A percentile compares a stretch with the other conserved stretches of the same genome.
phyloP scores from a whole-genome alignment of 2,888 invertebrate genomes.

The Dusona sp. region DNA sequence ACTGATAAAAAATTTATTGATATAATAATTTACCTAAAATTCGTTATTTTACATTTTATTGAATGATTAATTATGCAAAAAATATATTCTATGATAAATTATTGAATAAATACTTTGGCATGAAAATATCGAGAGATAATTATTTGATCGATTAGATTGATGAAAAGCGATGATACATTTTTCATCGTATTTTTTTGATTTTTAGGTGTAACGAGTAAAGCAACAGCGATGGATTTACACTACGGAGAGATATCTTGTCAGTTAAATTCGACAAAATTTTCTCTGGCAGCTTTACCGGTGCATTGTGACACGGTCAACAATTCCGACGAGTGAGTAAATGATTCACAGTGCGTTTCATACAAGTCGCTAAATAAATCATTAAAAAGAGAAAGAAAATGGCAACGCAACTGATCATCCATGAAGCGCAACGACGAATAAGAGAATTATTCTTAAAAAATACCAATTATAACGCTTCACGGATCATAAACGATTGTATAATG shows the following conservation, averaged over 20 bases:
- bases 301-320: slow-evolving; percentile 87
- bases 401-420: slow-evolving; percentile 57
- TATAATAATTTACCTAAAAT: background rate
- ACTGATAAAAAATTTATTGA: background rate
- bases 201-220: slow-evolving; percentile 92
- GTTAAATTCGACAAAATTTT: slow-evolving; percentile 88
- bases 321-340: slow-evolving; percentile 85
- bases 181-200: background rate
- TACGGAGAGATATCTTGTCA: slow-evolving; percentile 95
- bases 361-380: slow-evolving; percentile 7
- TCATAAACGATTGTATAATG: slow-evolving; percentile 65
- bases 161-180: background rate
- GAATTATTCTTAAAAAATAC: slow-evolving; percentile 46
- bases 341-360: slow-evolving; percentile 11
- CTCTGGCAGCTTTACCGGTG: slow-evolving; percentile 85
- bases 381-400: slow-evolving; percentile 23
- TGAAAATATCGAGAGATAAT: background rate
- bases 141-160: background rate
- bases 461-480: slow-evolving; percentile 57
- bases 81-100: background rate
- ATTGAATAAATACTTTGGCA: background rate
- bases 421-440: slow-evolving; percentile 51
- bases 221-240: slow-evolving; percentile 93
- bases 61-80: background rate
- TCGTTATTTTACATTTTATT: background rate